These are phyloP conservation scores for Antitype chi DNA, from an alignment of 2,888 invertebrate genomes.

Conservation along the genomic window DNA sequence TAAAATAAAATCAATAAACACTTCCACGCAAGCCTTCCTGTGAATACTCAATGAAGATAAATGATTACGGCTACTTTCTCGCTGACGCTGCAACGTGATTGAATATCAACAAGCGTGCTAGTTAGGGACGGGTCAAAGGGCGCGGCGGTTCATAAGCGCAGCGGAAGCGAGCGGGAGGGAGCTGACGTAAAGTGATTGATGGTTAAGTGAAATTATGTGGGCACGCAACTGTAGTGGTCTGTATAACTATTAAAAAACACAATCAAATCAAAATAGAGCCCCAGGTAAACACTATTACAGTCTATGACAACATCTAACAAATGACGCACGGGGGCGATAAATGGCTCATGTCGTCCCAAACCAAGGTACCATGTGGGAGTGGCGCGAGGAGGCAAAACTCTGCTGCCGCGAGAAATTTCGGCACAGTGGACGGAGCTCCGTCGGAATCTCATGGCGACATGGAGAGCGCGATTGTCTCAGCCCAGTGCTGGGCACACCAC, in stretches of 20 bases:
- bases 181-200: constrained; percentile 27
- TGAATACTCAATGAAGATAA: constrained; percentile 53
- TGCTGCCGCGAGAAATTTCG: too few relatives aligned
- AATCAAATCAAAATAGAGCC: too few relatives aligned
- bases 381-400: too few relatives aligned
- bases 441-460: too few relatives aligned
- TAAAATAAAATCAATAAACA: constrained; percentile 24
- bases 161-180: constrained; percentile 12
- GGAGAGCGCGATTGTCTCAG: too few relatives aligned
- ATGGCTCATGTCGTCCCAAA: too few relatives aligned
- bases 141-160: constrained; percentile 9
- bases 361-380: too few relatives aligned
- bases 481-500: too few relatives aligned
- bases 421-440: too few relatives aligned
- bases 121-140: constrained; percentile 54
- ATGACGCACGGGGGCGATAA: too few relatives aligned
- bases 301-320: too few relatives aligned
- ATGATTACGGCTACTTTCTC: constrained; percentile 33
- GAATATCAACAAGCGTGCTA: constrained; percentile 53
- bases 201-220: constrained; percentile 10
- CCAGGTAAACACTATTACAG: too few relatives aligned
- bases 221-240: not conserved
- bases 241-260: not conserved
- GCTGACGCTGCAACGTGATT: constrained; percentile 23
- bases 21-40: constrained; percentile 17